These are phyloP conservation scores for Thumatha senex DNA, from an alignment of 2,888 invertebrate species.

Conservation along the genomic window DNA sequence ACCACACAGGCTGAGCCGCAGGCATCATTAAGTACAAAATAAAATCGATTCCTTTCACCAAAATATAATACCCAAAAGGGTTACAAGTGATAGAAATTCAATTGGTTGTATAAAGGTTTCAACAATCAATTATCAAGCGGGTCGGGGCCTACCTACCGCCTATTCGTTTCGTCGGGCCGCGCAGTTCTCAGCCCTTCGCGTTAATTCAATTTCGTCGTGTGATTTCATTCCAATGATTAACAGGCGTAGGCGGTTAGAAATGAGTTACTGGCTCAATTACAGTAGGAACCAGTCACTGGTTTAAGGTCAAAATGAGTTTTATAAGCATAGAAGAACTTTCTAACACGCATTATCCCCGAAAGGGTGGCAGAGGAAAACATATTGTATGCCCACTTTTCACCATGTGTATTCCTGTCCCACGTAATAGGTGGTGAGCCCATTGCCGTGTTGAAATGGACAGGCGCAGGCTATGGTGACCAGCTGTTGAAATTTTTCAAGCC, in stretches of 20 bases:
- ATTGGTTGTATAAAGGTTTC: constrained; percentile 11
- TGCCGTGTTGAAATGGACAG: too few relatives aligned
- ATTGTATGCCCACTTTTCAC: too few relatives aligned
- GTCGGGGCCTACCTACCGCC: constrained; percentile 7
- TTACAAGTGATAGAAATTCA: constrained; percentile 13
- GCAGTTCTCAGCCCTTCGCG: constrained; percentile 33
- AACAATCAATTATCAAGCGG: constrained; percentile 23
- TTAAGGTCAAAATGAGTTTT: not conserved
- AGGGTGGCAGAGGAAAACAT: too few relatives aligned
- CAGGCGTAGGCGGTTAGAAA: constrained; percentile 14
- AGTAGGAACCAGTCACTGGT: not conserved
- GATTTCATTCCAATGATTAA: constrained; percentile 23
- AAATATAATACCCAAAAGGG: not conserved
- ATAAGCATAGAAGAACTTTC: too few relatives aligned
- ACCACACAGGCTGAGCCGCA: too few relatives aligned
- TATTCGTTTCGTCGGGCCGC: constrained; percentile 25
- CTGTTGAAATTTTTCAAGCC: too few relatives aligned
- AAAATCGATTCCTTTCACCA: not conserved
- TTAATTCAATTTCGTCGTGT: constrained; percentile 42
- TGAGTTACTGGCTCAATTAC: constrained; percentile 5
- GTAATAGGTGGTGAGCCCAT: too few relatives aligned
- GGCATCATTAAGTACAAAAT: too few relatives aligned
- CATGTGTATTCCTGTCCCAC: too few relatives aligned
- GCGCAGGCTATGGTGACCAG: too few relatives aligned
- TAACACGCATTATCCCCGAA: too few relatives aligned